Evolutionary conservation across 2,113 vertebrate genomes (phyloP).

Genomic region (Loxodonta africana): DNA sequence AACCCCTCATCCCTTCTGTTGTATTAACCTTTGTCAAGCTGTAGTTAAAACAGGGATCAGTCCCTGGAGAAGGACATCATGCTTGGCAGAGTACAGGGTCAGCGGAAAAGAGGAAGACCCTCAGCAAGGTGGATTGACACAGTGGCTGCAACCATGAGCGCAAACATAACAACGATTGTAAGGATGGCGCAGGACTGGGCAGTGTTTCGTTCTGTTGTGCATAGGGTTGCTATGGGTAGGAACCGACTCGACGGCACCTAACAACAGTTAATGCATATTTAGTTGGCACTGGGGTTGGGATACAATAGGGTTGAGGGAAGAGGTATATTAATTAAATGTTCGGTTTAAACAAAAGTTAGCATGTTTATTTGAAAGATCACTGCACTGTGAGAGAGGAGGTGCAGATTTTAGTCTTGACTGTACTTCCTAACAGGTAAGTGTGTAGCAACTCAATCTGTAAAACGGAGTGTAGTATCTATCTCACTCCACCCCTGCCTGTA

Average conservation of each 20-base stretch:
- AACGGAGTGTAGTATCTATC: rapidly evolving
- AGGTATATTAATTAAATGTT: neutral
- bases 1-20: neutral
- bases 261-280: no score
- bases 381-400: neutral
- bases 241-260: no score
- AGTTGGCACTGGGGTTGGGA: neutral
- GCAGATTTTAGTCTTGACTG: neutral
- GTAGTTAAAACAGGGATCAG: neutral
- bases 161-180: no score
- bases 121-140: no score
- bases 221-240: no score
- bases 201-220: no score
- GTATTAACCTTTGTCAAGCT: neutral
- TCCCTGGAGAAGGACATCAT: no score
- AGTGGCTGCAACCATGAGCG: no score
- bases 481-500: neutral
- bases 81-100: no score
- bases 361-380: neutral
- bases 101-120: no score
- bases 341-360: neutral
- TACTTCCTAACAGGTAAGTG: neutral
- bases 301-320: no score
- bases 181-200: no score
- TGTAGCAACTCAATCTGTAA: neutral